phyloP scores from a whole-genome alignment of 2,888 invertebrate species.

The Cephus pulcher region DNA sequence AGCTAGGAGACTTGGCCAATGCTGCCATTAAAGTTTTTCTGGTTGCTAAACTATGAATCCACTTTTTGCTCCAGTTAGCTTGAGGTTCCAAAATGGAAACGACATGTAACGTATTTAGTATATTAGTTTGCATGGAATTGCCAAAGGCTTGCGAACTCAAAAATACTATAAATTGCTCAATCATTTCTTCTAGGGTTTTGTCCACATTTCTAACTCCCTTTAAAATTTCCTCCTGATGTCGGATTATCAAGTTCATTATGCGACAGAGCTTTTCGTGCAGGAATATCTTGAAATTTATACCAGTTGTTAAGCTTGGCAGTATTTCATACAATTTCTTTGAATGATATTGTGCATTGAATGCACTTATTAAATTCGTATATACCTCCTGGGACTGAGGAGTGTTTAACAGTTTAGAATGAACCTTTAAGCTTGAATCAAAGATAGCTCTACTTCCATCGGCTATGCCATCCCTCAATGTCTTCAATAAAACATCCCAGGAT shows the following conservation, averaged over 20 bases:
- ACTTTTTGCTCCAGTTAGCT: conserved; percentile 57
- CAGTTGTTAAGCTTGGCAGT: conserved; percentile 53
- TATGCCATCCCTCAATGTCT: conserved; percentile 51
- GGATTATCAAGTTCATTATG: conserved; percentile 50
- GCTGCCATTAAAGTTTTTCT: conserved; percentile 47
- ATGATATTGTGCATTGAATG: conserved; percentile 52
- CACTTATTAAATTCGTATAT: conserved; percentile 49
- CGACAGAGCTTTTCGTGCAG: conserved; percentile 58
- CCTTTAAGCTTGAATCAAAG: conserved; percentile 58
- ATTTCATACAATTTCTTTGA: conserved; percentile 46
- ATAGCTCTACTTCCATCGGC: conserved; percentile 55
- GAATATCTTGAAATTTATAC: conserved; percentile 60
- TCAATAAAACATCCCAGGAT: conserved; percentile 49
- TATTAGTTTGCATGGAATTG: conserved; percentile 39
- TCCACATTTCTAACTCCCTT: conserved; percentile 49
- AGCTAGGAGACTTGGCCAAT: conserved; percentile 51
- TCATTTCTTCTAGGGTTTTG: conserved; percentile 52
- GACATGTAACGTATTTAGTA: conserved; percentile 50
- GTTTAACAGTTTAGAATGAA: conserved; percentile 24
- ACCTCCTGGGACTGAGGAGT: conserved; percentile 41
- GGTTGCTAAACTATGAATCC: conserved; percentile 53
- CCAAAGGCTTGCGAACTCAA: conserved; percentile 41
- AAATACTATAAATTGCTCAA: conserved; percentile 57
- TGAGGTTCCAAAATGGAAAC: conserved; percentile 57
- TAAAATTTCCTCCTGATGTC: conserved; percentile 55